phyloP scores from a whole-genome alignment of 2,888 invertebrate species.

The Taenaris catops region DNA sequence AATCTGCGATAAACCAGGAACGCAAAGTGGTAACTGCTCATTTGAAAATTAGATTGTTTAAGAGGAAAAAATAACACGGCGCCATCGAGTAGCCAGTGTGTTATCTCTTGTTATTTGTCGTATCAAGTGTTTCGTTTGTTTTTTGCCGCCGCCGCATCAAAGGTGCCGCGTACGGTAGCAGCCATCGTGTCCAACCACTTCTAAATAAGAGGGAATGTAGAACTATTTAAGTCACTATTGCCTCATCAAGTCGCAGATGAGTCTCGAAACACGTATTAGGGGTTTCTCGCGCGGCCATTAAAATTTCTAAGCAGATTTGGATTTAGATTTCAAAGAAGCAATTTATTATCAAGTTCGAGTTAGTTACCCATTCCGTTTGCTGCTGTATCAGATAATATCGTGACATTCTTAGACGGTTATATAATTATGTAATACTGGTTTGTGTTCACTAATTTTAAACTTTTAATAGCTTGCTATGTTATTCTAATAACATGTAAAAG shows the following conservation, averaged over 20 bases:
- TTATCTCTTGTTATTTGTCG: conserved; percentile 75
- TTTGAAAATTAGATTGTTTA: conserved; percentile 49
- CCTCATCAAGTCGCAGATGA: conserved; percentile 43
- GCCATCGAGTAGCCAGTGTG: conserved; percentile 46
- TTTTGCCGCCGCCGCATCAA: conserved; percentile 53
- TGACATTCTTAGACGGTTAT: conserved; percentile 5
- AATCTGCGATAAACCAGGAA: conserved; percentile 33
- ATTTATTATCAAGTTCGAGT: conserved; percentile 35
- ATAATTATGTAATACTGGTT: conserved; percentile 2
- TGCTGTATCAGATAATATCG: conserved; percentile 12
- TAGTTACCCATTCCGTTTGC: conserved; percentile 12
- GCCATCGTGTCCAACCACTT: conserved; percentile 41
- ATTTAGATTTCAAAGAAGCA: conserved; percentile 43
- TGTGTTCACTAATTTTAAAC: conserved; percentile 1
- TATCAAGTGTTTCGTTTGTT: conserved; percentile 61
- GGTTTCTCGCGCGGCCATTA: conserved; percentile 32
- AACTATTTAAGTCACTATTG: conserved; percentile 47
- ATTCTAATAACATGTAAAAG: too few species aligned
- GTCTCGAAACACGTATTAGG: conserved; percentile 14
- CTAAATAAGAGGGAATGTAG: conserved; percentile 45
- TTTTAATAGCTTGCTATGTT: too few species aligned
- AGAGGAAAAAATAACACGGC: conserved; percentile 54
- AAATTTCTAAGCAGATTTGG: conserved; percentile 33
- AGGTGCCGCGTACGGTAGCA: conserved; percentile 66
- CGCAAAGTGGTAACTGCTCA: too few species aligned